phyloP scores from a whole-genome alignment of 2,888 invertebrate species.

The Amphipyra berbera region DNA sequence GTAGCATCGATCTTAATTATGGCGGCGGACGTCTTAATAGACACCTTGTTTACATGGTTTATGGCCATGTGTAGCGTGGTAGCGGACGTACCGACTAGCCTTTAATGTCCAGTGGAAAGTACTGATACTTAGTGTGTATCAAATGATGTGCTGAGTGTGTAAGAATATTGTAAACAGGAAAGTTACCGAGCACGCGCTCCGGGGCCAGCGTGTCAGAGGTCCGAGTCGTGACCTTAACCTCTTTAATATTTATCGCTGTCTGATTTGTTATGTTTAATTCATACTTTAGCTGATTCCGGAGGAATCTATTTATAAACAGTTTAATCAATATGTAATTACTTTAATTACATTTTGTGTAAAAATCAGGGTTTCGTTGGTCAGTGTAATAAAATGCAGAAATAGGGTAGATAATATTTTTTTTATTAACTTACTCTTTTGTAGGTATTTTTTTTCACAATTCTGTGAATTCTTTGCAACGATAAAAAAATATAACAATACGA shows the following conservation, averaged over 20 bases:
- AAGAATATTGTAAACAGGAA: slow-evolving; percentile 78
- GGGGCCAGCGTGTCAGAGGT: slow-evolving; percentile 70
- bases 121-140: slow-evolving; percentile 14
- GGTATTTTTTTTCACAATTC: slow-evolving; percentile 77
- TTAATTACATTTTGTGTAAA: slow-evolving; percentile 8
- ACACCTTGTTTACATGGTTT: slow-evolving; percentile 36
- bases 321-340: slow-evolving; percentile 24
- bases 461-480: slow-evolving; percentile 88
- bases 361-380: slow-evolving; percentile 40
- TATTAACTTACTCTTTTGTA: slow-evolving; percentile 84
- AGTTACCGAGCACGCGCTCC: slow-evolving; percentile 79
- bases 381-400: slow-evolving; percentile 83
- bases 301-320: slow-evolving; percentile 51
- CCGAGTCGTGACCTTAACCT: slow-evolving; percentile 78
- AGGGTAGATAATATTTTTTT: slow-evolving; percentile 80
- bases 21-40: slow-evolving; percentile 27
- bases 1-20: slow-evolving; percentile 46
- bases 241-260: slow-evolving; percentile 73
- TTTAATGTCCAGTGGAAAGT: too few species aligned
- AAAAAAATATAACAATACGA: slow-evolving; percentile 87
- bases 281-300: slow-evolving; percentile 56
- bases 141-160: slow-evolving; percentile 37
- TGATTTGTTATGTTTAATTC: slow-evolving; percentile 64
- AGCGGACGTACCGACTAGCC: slow-evolving; percentile 25
- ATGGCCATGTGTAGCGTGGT: slow-evolving; percentile 23